Evolutionary conservation across 1,140 invertebrate species (phyloP).

Genomic region (Gonatopus flavifemur): DNA sequence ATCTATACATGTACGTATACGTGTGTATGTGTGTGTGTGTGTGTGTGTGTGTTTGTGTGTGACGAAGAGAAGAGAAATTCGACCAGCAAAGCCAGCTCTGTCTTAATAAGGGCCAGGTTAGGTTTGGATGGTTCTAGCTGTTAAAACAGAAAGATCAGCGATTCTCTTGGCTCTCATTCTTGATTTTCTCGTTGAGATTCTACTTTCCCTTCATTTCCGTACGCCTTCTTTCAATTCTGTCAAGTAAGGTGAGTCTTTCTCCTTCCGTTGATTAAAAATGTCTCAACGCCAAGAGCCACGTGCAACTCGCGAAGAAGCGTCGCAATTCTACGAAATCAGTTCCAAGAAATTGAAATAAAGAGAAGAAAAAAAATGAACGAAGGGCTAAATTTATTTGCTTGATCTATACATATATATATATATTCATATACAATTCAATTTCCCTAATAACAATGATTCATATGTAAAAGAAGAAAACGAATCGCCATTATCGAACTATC

Average conservation of each 20-base stretch:
- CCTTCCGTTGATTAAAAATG: constrained; percentile 38
- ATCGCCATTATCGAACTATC: too few relatives aligned
- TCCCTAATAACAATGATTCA: neutral
- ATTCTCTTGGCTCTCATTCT: constrained; percentile 5
- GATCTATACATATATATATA: neutral
- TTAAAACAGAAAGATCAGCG: constrained; percentile 31
- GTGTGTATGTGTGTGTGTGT: too few relatives aligned
- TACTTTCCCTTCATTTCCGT: neutral
- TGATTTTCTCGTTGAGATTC: neutral
- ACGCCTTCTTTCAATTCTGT: neutral
- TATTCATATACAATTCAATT: neutral
- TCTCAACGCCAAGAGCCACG: constrained; percentile 36
- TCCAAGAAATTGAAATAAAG: too few relatives aligned
- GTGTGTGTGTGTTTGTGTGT: too few relatives aligned
- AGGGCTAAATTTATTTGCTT: neutral
- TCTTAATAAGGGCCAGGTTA: constrained; percentile 24
- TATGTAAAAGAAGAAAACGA: neutral
- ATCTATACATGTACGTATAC: too few relatives aligned
- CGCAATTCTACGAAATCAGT: too few relatives aligned
- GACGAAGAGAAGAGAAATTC: constrained; percentile 3
- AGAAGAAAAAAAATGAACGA: too few relatives aligned
- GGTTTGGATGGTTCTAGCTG: constrained; percentile 10
- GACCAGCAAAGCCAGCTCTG: constrained; percentile 3
- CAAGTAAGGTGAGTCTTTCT: too few relatives aligned
- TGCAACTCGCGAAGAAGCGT: too few relatives aligned